Evolutionary conservation across 2,797 vertebrate genomes (phyloP).

Genomic region (Poecile montanus): DNA sequence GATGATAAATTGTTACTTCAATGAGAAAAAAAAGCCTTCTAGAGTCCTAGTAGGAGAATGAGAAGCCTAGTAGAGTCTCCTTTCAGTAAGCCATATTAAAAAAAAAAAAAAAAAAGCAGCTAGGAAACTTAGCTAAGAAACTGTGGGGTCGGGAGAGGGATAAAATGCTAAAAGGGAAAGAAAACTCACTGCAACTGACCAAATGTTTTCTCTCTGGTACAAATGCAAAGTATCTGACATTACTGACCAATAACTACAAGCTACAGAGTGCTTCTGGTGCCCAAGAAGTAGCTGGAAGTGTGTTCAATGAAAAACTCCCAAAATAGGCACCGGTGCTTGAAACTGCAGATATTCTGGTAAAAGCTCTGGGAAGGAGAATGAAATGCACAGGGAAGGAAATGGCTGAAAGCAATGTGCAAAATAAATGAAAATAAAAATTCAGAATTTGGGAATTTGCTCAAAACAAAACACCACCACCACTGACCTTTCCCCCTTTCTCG

Average conservation of each 20-base stretch:
- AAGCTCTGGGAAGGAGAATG: neutral
- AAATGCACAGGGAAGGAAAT: neutral
- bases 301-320: neutral
- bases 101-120: neutral
- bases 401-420: neutral
- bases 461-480: neutral
- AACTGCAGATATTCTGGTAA: neutral
- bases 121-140: neutral
- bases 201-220: neutral
- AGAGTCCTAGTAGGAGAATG: neutral
- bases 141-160: fast-evolving
- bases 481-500: neutral
- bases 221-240: neutral
- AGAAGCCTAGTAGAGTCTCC: neutral
- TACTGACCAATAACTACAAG: neutral
- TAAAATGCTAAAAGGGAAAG: neutral
- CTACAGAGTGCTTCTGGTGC: neutral
- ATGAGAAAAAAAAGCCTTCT: neutral
- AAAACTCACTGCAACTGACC: neutral
- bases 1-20: neutral
- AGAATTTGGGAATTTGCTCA: neutral
- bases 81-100: neutral
- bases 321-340: neutral
- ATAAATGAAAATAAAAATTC: neutral
- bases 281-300: neutral